Evolutionary conservation across 1,140 invertebrate species (phyloP), one percentile per base, ranked within the genome.

Genomic region (Ceratosolen fusciceps): DNA sequence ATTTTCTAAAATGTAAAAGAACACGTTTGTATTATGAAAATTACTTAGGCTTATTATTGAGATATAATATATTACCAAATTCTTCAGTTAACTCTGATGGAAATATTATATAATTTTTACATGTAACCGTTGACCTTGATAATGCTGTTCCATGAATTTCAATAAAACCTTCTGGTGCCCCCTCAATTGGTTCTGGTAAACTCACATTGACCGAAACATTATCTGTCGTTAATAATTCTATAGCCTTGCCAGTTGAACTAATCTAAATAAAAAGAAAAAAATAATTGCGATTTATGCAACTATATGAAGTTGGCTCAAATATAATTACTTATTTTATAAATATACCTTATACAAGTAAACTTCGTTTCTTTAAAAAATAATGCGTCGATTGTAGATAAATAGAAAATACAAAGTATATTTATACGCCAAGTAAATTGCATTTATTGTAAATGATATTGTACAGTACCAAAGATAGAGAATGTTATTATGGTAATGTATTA

Each of bases 161-260:
- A 39, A 90, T 79, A n/a, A 84, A 84, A 47, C 85, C 87, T 68
- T 85, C 84, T 0, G 67, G 19, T 60, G 86, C 82, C 2, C 73
- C 81, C 67, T 86, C 81, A 4, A 87, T 76, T 26, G 85, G 85
- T 58, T 85, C 79, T 34, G 78, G 58, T 8, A 90, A 76, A 16
- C 83, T 82, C 24, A 87, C 81, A 68, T 89, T 89, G 31, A 90
- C 77, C 70, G 80, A 77, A 47, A 83, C 78, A 54, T 85, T 78
- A 58, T 90, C 89, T 0, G 84, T 83, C 26, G 89, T 88, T 74
- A 76, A 83, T 39, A 90, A 54, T 77, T 88, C 87, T 21, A 88
- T 43, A 43, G 79, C 83, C 67, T 77, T 87, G 60, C 87, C 86
- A 81, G 78, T 85, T 10, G 87, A 74, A 71, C 81, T 82, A 52